phyloP scores from a whole-genome alignment of 2,113 vertebrate genomes.

The Pleuronectes platessa region DNA sequence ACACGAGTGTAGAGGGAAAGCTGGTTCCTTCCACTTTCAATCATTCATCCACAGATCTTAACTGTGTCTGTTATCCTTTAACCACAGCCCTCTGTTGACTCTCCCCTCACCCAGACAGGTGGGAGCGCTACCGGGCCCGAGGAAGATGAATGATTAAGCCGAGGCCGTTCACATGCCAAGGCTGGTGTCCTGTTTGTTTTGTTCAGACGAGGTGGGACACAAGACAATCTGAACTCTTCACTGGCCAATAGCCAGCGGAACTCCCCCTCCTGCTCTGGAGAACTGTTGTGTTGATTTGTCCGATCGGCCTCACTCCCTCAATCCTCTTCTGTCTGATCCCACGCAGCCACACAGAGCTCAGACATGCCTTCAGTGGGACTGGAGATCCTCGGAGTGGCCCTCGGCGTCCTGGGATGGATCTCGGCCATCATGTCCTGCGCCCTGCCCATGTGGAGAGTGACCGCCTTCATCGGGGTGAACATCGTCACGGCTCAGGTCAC shows the following conservation, averaged over 20 bases:
- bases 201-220: constrained; percentile 35
- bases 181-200: constrained; percentile 22
- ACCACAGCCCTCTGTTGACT: constrained; percentile 70
- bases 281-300: constrained; percentile 37
- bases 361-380: constrained; percentile 86
- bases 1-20: not conserved
- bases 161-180: constrained; percentile 44
- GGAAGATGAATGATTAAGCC: constrained; percentile 77
- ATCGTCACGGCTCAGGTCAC: constrained; percentile 89
- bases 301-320: not conserved
- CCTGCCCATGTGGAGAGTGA: constrained; percentile 92
- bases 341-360: not conserved
- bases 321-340: not conserved
- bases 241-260: constrained; percentile 60
- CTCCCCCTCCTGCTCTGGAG: constrained; percentile 69
- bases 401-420: constrained; percentile 89
- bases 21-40: constrained; percentile 26
- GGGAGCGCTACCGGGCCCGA: constrained; percentile 50
- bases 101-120: constrained; percentile 62
- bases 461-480: constrained; percentile 91
- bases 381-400: constrained; percentile 87
- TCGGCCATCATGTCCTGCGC: constrained; percentile 85
- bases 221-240: constrained; percentile 40
- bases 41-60: constrained; percentile 57
- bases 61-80: constrained; percentile 74